Evolutionary conservation across 2,888 invertebrate species (phyloP), one percentile per base, ranked within the genome.

Genomic region (Peribatodes rhomboidaria): DNA sequence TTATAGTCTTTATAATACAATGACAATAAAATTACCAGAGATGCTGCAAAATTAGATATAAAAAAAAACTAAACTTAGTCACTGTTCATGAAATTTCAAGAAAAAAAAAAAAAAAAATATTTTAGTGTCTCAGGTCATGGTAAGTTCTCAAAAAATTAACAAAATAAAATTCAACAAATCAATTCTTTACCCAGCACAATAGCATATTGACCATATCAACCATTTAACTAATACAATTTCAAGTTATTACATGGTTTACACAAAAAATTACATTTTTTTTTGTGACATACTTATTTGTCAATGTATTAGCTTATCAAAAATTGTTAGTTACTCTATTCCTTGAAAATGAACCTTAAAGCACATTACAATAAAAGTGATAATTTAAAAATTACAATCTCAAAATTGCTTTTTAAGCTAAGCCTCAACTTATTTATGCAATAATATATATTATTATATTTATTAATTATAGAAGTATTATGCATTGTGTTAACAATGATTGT

Each of bases 281-380:
- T n/a, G n/a, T n/a, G n/a, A n/a, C n/a, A n/a, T n/a, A n/a, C n/a
- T n/a, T n/a, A n/a, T n/a, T n/a, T n/a, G n/a, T n/a, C n/a, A n/a
- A n/a, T n/a, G n/a, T n/a, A n/a, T n/a, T n/a, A n/a, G n/a, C n/a
- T n/a, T n/a, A n/a, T n/a, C n/a, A n/a, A n/a, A 41, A 1, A n/a
- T n/a, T 37, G 6, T n/a, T 16, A 41, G 41, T 16, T 42, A 42
- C 13, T 46, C 13, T 14, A 37, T 18, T 49, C 16, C 47, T 39
- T 47, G 13, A 20, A 46, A 44, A 33, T 31, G 18, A 56, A 20
- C 9, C 1, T 18, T 4, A 56, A 49, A 22, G 7, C 16, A 50
- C 6, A 35, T 13, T 27, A 41, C 20, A 50, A 4, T 20, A 61
- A 14, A 58, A 68, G 72, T 72, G 68, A 58, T 67, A 47, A 69